phyloP scores from a whole-genome alignment of 2,113 vertebrate species.

The Pleuronectes platessa region DNA sequence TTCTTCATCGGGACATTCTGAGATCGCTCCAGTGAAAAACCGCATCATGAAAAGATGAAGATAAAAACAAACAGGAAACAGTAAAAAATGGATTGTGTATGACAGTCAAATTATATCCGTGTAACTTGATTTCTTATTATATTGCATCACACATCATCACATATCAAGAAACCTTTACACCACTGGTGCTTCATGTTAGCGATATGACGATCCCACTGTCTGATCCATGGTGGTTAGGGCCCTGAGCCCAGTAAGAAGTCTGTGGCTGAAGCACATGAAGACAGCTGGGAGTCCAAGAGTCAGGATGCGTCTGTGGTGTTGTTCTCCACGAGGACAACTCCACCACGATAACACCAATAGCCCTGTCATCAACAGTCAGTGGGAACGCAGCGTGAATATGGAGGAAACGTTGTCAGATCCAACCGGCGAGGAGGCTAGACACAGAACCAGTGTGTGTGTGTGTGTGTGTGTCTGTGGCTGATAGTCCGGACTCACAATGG shows the following conservation, averaged over 20 bases:
- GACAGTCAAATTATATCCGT: too few relatives aligned
- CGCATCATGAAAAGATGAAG: neutral
- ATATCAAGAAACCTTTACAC: neutral
- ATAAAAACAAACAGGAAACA: neutral
- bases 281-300: constrained; percentile 5
- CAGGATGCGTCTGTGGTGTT: constrained; percentile 37
- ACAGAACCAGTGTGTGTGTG: neutral
- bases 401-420: constrained; percentile 28
- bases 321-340: constrained; percentile 19
- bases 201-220: neutral
- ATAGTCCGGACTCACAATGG: constrained; percentile 10
- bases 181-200: neutral
- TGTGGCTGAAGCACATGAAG: neutral
- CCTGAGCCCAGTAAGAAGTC: neutral
- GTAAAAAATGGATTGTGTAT: too few relatives aligned
- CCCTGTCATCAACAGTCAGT: constrained; percentile 42
- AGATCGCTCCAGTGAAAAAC: neutral
- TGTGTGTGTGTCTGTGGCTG: neutral
- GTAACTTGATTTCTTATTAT: too few relatives aligned
- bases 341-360: constrained; percentile 24
- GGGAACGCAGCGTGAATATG: constrained; percentile 35
- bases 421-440: constrained; percentile 20
- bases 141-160: too few relatives aligned
- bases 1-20: neutral
- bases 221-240: neutral